These are phyloP conservation scores for Ditylenchus dipsaci DNA, from an alignment of 1,140 invertebrate genomes.

Conservation along the genomic window DNA sequence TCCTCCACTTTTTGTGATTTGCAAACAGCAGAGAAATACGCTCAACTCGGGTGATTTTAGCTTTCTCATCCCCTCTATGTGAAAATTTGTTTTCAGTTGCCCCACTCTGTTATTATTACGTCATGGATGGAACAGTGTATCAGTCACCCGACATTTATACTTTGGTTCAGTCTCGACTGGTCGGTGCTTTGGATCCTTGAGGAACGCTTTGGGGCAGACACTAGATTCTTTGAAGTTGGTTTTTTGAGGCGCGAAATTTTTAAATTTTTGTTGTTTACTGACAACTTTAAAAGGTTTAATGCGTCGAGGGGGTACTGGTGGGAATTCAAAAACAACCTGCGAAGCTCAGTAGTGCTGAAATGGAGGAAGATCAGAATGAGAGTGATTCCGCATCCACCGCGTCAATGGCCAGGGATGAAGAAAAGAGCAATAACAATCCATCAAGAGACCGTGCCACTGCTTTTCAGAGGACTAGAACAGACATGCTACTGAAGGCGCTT, in stretches of 20 bases:
- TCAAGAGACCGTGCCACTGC: constrained; percentile 23
- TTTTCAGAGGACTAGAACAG: constrained; percentile 11
- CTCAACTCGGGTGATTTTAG: not conserved
- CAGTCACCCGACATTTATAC: constrained; percentile 91
- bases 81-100: constrained; percentile 60
- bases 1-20: constrained; percentile 91
- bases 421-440: constrained; percentile 13
- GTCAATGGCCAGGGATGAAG: constrained; percentile 9
- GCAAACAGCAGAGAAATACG: constrained; percentile 70
- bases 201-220: constrained; percentile 28
- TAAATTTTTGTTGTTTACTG: constrained; percentile 4
- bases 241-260: too few relatives aligned
- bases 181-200: constrained; percentile 62
- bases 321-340: constrained; percentile 25
- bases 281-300: constrained; percentile 21
- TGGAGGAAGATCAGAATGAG: constrained; percentile 10
- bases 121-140: constrained; percentile 90
- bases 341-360: not conserved
- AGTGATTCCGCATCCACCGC: not conserved
- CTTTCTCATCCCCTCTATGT: not conserved
- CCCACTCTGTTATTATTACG: constrained; percentile 91
- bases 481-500: constrained; percentile 23
- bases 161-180: constrained; percentile 80
- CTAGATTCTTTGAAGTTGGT: constrained; percentile 19
- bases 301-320: constrained; percentile 24